Percentiles rank a stretch among this genome's conserved stretches.
Conservation (phyloP, 2,113 vertebrate genomes). For the Sorex araneus region DNA sequence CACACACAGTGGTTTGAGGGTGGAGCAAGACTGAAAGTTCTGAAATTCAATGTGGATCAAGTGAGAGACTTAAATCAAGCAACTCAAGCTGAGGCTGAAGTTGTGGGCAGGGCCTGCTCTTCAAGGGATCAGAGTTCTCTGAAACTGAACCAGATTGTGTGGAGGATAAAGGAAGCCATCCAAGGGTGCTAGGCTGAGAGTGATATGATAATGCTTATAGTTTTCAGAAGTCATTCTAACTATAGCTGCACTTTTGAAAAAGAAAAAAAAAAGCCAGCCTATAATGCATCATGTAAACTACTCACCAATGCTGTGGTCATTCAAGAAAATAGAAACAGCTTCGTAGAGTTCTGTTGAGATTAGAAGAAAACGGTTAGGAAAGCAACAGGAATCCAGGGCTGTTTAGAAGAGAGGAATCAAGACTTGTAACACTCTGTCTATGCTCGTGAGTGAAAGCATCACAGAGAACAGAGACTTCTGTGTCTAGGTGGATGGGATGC, state of each 20-base stretch:
- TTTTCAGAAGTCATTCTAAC: neutral
- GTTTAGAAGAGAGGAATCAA: neutral
- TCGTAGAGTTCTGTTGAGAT: neutral
- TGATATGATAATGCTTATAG: neutral
- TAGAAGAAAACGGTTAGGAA: neutral
- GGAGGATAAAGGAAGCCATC: neutral
- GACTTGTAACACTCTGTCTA: fast-evolving
- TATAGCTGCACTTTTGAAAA: neutral
- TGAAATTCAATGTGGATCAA: neutral
- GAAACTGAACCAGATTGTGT: neutral
- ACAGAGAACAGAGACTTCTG: neutral
- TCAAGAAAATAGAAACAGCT: neutral
- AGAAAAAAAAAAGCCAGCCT: neutral
- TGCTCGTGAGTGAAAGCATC: neutral
- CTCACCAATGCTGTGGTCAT: too few species aligned
- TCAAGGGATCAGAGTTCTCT: neutral
- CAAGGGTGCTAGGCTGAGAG: neutral
- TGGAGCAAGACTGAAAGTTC: neutral
- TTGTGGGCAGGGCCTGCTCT: neutral
- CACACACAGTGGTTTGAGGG: fast-evolving
- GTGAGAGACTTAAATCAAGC: neutral
- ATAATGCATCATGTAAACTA: neutral
- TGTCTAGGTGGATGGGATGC: neutral
- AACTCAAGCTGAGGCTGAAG: neutral
- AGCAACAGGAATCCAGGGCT: neutral